Conservation (phyloP, 1,140 invertebrate genomes). For the Plodia interpunctella region DNA sequence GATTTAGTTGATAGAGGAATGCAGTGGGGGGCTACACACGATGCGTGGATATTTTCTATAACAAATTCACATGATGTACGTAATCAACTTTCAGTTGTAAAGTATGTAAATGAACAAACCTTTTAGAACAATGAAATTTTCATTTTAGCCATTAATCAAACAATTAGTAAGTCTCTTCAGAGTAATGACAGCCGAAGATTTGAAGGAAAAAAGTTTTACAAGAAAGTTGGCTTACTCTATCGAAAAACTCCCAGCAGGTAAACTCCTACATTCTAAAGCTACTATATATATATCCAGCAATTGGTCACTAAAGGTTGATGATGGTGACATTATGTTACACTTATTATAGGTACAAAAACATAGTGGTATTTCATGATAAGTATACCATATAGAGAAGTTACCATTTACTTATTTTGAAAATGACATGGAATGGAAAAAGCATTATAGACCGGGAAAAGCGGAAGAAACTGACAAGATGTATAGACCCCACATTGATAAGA, state of each 20-base stretch:
- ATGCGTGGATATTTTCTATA: slow-evolving; percentile 78
- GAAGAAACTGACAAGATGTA: too few relatives aligned
- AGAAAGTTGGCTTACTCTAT: slow-evolving; percentile 72
- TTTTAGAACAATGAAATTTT: slow-evolving; percentile 4
- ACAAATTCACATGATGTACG: slow-evolving; percentile 64
- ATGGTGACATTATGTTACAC: too few relatives aligned
- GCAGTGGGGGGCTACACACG: slow-evolving; percentile 78
- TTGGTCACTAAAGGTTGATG: too few relatives aligned
- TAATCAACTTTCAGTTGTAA: neutral
- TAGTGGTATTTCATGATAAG: too few relatives aligned
- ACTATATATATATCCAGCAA: too few relatives aligned
- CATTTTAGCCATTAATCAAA: slow-evolving; percentile 57
- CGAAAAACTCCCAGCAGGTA: slow-evolving; percentile 77
- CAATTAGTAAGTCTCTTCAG: slow-evolving; percentile 66
- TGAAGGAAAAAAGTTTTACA: slow-evolving; percentile 57
- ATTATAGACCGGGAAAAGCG: too few relatives aligned
- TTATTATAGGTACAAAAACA: too few relatives aligned
- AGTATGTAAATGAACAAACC: neutral
- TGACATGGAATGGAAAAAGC: too few relatives aligned
- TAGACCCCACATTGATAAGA: too few relatives aligned
- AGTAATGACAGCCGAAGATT: slow-evolving; percentile 54
- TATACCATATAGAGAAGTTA: too few relatives aligned
- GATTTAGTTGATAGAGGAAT: slow-evolving; percentile 73
- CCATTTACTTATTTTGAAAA: too few relatives aligned
- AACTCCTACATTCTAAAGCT: too few relatives aligned